A percentile compares a stretch with the other conserved stretches of the same genome.
Conservation (phyloP, 2,113 vertebrate genomes). For the Riparia riparia region DNA sequence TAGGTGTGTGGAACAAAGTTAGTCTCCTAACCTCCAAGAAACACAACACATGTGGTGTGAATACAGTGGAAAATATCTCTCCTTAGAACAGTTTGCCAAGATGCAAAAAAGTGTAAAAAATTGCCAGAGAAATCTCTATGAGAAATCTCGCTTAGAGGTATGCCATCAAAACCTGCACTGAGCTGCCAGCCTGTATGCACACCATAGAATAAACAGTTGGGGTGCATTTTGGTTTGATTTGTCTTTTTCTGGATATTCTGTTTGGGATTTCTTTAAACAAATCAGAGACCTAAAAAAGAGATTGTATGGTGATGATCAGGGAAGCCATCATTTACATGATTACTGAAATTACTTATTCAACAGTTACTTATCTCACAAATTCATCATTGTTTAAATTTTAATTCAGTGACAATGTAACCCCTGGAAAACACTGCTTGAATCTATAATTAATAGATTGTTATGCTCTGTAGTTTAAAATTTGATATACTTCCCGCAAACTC, state of each 20-base stretch:
- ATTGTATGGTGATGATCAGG: background rate
- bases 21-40: background rate
- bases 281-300: background rate
- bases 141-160: background rate
- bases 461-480: background rate
- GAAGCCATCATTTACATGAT: background rate
- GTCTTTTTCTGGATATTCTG: background rate
- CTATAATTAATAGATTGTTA: slow-evolving; percentile 29
- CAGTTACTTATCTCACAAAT: slow-evolving; percentile 1
- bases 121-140: background rate
- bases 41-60: background rate
- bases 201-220: background rate
- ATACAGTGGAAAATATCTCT: background rate
- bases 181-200: background rate
- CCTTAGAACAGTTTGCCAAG: background rate
- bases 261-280: background rate
- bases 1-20: background rate
- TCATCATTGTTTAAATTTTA: slow-evolving; percentile 49
- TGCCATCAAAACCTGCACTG: background rate
- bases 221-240: background rate
- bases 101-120: background rate
- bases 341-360: slow-evolving; percentile 36
- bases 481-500: background rate
- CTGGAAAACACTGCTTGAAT: slow-evolving; percentile 10
- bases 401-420: slow-evolving; percentile 38